Conservation (phyloP, 2,888 invertebrate species). For the Oxycera nigricornis region DNA sequence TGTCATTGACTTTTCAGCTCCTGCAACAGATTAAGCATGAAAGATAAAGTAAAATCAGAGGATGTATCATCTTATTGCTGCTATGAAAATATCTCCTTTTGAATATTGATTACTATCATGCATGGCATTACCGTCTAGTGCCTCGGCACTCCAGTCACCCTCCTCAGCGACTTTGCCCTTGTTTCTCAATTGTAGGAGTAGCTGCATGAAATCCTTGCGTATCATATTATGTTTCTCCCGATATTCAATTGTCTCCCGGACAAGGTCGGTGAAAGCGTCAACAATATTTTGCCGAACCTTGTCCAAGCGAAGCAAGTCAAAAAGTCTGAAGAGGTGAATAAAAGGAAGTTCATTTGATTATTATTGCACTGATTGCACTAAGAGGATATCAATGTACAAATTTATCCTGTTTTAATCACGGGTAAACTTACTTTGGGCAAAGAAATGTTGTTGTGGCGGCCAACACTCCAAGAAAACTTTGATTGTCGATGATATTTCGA, state of each 20-base stretch:
- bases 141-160: slow-evolving; percentile 38
- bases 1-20: slow-evolving; percentile 5
- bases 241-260: slow-evolving; percentile 54
- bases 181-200: slow-evolving; percentile 55
- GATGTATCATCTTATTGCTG: too few species aligned
- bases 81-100: too few species aligned
- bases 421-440: slow-evolving; percentile 44
- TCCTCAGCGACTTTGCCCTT: slow-evolving; percentile 44
- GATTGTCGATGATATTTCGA: slow-evolving; percentile 43
- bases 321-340: slow-evolving; percentile 38
- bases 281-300: background rate
- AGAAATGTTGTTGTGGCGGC: slow-evolving; percentile 39
- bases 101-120: background rate
- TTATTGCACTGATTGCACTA: background rate
- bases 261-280: slow-evolving; percentile 48
- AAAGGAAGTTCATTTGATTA: too few species aligned
- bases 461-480: slow-evolving; percentile 23
- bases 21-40: background rate
- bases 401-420: too few species aligned
- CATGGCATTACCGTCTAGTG: slow-evolving; percentile 40
- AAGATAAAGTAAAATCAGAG: too few species aligned
- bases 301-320: background rate
- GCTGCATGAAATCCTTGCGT: slow-evolving; percentile 57
- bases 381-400: background rate
- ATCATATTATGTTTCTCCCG: slow-evolving; percentile 54